Conservation (phyloP, 2,113 vertebrate species). For the Strix aluco region DNA sequence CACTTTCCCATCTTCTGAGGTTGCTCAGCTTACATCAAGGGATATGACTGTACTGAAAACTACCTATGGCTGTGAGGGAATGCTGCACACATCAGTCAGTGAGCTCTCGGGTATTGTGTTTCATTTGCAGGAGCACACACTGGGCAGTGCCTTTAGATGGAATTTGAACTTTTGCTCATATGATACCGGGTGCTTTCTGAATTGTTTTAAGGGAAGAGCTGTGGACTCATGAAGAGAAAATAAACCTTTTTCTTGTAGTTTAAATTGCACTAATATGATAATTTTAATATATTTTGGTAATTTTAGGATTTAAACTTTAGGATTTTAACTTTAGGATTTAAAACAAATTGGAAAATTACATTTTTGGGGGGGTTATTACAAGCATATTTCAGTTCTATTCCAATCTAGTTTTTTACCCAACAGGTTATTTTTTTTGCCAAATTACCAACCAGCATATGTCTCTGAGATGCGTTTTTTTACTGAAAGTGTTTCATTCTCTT, state of each 20-base stretch:
- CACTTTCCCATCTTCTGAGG: background rate
- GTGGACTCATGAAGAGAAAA: background rate
- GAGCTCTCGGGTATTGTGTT: background rate
- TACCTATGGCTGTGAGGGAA: background rate
- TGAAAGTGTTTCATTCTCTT: constrained; percentile 1
- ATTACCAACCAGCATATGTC: background rate
- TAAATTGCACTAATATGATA: background rate
- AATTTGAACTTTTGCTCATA: background rate
- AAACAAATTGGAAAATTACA: background rate
- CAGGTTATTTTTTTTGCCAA: background rate
- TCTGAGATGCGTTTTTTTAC: background rate
- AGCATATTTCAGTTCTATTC: background rate
- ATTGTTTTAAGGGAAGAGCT: background rate
- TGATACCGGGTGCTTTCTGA: background rate
- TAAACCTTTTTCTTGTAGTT: background rate
- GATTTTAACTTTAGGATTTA: background rate
- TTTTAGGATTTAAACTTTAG: background rate
- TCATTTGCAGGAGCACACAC: background rate
- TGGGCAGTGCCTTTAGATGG: background rate
- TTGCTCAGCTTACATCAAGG: background rate
- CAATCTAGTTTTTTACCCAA: background rate
- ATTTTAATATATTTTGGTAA: background rate
- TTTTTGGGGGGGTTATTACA: background rate
- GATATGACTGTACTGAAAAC: background rate
- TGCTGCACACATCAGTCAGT: background rate